Evolutionary conservation across 1,140 invertebrate genomes (phyloP).

Genomic region (Centruroides sculpturatus): DNA sequence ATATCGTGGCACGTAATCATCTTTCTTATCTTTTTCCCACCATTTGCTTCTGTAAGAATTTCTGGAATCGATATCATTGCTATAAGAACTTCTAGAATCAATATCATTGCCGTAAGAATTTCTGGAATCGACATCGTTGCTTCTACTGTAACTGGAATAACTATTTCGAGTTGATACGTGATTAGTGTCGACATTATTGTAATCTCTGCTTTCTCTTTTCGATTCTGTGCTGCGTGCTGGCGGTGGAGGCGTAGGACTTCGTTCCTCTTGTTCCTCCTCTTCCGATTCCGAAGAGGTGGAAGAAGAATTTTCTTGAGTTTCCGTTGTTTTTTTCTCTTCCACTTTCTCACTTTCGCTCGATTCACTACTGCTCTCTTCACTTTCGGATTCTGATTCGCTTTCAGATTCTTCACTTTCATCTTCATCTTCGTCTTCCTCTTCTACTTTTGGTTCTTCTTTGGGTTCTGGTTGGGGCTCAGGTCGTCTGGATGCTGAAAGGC

Average conservation of each 20-base stretch:
- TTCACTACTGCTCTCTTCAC: not conserved
- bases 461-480: not conserved
- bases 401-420: not conserved
- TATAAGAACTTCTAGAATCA: not conserved
- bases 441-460: not conserved
- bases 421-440: not conserved
- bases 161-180: not conserved
- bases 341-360: too few relatives aligned
- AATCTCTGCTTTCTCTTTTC: too few relatives aligned
- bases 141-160: not conserved
- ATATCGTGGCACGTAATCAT: not conserved
- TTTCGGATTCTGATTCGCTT: conserved; percentile 1
- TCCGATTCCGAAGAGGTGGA: not conserved
- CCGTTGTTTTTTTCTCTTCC: too few relatives aligned
- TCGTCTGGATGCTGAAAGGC: not conserved
- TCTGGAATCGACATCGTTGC: not conserved
- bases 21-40: not conserved
- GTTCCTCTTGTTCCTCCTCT: not conserved
- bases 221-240: too few relatives aligned
- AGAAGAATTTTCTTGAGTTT: not conserved
- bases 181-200: not conserved
- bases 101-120: not conserved
- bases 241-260: not conserved
- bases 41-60: not conserved
- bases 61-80: not conserved